Conservation (phyloP, 2,797 vertebrate genomes). For the Eidolon dupreanum region DNA sequence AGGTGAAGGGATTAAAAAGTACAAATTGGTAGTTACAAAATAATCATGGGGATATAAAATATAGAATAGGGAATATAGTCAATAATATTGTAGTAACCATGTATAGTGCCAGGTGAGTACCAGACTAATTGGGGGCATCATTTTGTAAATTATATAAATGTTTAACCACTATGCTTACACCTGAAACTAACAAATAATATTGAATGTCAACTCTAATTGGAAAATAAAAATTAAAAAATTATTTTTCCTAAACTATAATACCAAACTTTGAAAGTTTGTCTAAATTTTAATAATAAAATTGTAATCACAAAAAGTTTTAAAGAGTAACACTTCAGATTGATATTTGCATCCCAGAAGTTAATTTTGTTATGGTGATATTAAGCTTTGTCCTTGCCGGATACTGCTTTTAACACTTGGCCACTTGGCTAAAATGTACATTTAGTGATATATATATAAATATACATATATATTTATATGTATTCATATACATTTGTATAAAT, state of each 20-base stretch:
- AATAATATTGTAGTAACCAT: too few species aligned
- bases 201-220: too few species aligned
- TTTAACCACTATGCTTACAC: too few species aligned
- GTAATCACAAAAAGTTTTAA: not conserved
- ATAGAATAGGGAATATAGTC: too few species aligned
- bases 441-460: not conserved
- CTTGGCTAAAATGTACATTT: not conserved
- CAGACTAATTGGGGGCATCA: too few species aligned
- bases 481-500: not conserved
- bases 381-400: not conserved
- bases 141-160: too few species aligned
- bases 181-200: too few species aligned
- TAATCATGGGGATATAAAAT: too few species aligned
- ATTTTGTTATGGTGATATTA: not conserved
- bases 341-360: not conserved
- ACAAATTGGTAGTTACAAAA: too few species aligned
- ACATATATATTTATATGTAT: too few species aligned
- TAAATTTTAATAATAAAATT: not conserved
- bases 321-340: not conserved
- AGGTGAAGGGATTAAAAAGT: too few species aligned
- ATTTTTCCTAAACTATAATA: not conserved
- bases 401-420: not conserved
- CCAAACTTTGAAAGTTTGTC: not conserved
- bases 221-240: not conserved
- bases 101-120: too few species aligned